A percentile compares a stretch with the other conserved stretches of the same genome.
These are phyloP conservation scores for Aleiodes leptofemur DNA, from an alignment of 2,888 invertebrate species.

Conservation along the genomic window DNA sequence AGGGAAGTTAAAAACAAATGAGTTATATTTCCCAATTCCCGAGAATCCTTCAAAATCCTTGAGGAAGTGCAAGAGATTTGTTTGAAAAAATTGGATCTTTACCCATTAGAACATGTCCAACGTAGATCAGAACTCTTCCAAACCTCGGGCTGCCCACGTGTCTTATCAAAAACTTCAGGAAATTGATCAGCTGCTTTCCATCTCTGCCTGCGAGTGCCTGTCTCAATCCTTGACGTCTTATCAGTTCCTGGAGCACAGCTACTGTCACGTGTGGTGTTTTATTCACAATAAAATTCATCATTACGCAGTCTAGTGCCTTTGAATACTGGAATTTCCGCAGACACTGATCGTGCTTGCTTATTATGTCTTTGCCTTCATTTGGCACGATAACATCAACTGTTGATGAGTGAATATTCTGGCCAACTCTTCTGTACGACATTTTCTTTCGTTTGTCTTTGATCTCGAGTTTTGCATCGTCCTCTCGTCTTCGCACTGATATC, in stretches of 20 bases:
- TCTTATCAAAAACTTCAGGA: slow-evolving; percentile 86
- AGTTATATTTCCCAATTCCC: no score
- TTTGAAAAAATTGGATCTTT: slow-evolving; percentile 54
- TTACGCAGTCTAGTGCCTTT: slow-evolving; percentile 85
- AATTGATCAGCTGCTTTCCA: slow-evolving; percentile 80
- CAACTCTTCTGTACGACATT: slow-evolving; percentile 77
- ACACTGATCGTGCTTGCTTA: slow-evolving; percentile 82
- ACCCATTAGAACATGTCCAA: slow-evolving; percentile 84
- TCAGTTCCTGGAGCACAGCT: slow-evolving; percentile 89
- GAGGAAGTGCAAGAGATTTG: no score
- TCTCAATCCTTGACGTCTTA: slow-evolving; percentile 86
- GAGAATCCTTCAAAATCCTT: no score
- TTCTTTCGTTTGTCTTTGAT: slow-evolving; percentile 75
- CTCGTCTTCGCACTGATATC: slow-evolving; percentile 89
- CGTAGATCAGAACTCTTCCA: slow-evolving; percentile 84
- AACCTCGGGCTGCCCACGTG: slow-evolving; percentile 86
- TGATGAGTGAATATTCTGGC: slow-evolving; percentile 66
- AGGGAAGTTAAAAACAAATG: background rate
- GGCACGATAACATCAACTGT: slow-evolving; percentile 78
- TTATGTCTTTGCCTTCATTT: slow-evolving; percentile 72
- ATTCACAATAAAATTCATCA: slow-evolving; percentile 79
- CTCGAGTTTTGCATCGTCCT: slow-evolving; percentile 76
- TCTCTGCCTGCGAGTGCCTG: slow-evolving; percentile 86
- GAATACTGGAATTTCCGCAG: slow-evolving; percentile 89
- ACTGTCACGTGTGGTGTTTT: slow-evolving; percentile 87